A percentile compares a stretch with the other conserved stretches of the same genome.
These are phyloP conservation scores for Psephotus haematonotus DNA, from an alignment of 2,113 vertebrate species.

Conservation along the genomic window DNA sequence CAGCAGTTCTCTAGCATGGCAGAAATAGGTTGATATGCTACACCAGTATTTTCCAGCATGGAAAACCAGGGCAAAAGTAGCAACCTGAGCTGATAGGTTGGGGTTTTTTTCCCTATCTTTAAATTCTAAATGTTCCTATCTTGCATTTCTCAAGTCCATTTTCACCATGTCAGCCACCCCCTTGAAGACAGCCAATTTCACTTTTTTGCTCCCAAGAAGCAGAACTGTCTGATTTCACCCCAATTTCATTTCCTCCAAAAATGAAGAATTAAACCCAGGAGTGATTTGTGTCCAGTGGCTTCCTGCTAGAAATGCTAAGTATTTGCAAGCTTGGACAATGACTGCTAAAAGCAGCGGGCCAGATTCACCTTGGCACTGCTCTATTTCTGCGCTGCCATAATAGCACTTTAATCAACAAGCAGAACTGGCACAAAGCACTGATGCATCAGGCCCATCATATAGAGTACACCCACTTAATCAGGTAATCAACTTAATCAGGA, in stretches of 20 bases:
- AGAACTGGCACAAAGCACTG: conserved; percentile 41
- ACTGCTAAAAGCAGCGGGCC: background rate
- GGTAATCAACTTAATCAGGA: conserved; percentile 77
- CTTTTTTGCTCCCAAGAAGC: background rate
- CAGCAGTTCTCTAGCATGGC: background rate
- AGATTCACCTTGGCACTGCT: conserved; percentile 36
- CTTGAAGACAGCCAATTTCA: background rate
- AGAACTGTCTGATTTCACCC: background rate
- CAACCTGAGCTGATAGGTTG: background rate
- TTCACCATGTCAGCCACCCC: background rate
- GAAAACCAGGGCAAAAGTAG: background rate
- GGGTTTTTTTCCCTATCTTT: rapidly evolving
- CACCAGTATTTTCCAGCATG: background rate
- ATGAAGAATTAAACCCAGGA: background rate
- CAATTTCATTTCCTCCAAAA: background rate
- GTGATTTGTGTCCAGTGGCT: background rate
- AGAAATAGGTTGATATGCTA: background rate
- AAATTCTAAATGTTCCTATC: background rate
- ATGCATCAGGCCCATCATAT: conserved; percentile 53
- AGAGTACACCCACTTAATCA: conserved; percentile 71
- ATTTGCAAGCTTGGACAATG: background rate
- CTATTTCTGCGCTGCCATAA: background rate
- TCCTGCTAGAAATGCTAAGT: background rate
- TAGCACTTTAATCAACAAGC: conserved; percentile 54
- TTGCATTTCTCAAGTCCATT: background rate